Evolutionary conservation across 2,797 vertebrate genomes (phyloP).

Genomic region (Podarcis lilfordi): DNA sequence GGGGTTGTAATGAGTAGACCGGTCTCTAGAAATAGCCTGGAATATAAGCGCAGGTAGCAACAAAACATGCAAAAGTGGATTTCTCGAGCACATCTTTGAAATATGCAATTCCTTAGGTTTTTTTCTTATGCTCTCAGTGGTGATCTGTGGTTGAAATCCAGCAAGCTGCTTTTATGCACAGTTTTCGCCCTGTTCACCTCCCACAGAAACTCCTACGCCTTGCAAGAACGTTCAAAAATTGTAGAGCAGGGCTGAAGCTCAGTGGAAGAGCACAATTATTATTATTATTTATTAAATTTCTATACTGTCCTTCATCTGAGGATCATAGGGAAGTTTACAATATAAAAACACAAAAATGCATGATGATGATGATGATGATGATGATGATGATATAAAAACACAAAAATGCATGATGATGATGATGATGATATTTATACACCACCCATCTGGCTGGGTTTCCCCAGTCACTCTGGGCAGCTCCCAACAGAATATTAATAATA

Average conservation of each 20-base stretch:
- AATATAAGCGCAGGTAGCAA: slow-evolving; percentile 29
- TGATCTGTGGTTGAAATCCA: background rate
- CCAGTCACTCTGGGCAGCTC: too few relatives aligned
- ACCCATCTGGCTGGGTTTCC: too few relatives aligned
- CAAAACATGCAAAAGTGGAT: slow-evolving; percentile 32
- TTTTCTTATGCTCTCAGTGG: background rate
- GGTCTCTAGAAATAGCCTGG: slow-evolving; percentile 8
- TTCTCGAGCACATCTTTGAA: background rate
- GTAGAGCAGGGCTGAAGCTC: background rate
- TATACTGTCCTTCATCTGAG: too few relatives aligned
- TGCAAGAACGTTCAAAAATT: background rate
- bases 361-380: too few relatives aligned
- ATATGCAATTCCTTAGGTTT: background rate
- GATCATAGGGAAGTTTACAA: too few relatives aligned
- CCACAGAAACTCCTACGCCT: background rate
- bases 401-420: too few relatives aligned
- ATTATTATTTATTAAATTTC: too few relatives aligned
- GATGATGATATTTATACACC: too few relatives aligned
- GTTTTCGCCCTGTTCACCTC: too few relatives aligned
- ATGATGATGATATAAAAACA: too few relatives aligned
- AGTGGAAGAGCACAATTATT: background rate
- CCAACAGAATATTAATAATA: too few relatives aligned
- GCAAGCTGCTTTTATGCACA: background rate
- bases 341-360: too few relatives aligned
- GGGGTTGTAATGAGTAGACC: background rate